Base-by-base conservation (phyloP, 1,140 invertebrate species). In the Episyrphus balteatus region DNA sequence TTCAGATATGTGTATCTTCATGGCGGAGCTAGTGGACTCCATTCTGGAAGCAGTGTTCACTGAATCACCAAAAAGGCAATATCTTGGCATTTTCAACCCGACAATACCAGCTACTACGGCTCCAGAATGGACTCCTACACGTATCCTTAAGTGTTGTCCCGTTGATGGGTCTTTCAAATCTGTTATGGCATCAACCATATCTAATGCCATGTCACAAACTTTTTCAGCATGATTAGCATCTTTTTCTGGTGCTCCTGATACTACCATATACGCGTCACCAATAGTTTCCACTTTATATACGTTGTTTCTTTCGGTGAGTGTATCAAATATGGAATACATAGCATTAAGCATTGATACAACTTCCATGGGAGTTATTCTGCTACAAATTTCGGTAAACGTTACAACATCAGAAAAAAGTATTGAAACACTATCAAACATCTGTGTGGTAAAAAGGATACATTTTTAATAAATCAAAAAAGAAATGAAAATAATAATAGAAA, bases 281-380 rank as follows among this genome's bases (percentile, higher is more conserved):
- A 97, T 96, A 0, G 93, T 97, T 71, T 97, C 94, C 8, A 97
- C 93, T 80, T 98, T 98, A 66, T 97, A 97, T 7, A 96, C 91
- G 19, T 81, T 75, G 71, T 97, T 93, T 47, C 83, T 75, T 62
- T 97, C 93, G 0, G 92, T 95, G 3, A 96, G 74, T 2, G 82
- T 85, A 58, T 94, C 90, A 59, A 93, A 93, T 47, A 92, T 82
- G 0, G 88, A 92, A 66, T 93, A 94, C 90, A 94, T 93, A 7
- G 83, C 86, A 68, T 95, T 96, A 5, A 96, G 70, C 90, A 95
- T 93, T n/a, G 88, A 91, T 0, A 96, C 92, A 11, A 96, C 92
- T 64, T 95, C 87, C 90, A 96, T 91, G 0, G 93, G 93, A 0
- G 87, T 88, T 51, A 97, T 92, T 45, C 88, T 76, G 52, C 88